Base-by-base conservation (phyloP, 1,140 invertebrate species). In the Ephestia elutella region DNA sequence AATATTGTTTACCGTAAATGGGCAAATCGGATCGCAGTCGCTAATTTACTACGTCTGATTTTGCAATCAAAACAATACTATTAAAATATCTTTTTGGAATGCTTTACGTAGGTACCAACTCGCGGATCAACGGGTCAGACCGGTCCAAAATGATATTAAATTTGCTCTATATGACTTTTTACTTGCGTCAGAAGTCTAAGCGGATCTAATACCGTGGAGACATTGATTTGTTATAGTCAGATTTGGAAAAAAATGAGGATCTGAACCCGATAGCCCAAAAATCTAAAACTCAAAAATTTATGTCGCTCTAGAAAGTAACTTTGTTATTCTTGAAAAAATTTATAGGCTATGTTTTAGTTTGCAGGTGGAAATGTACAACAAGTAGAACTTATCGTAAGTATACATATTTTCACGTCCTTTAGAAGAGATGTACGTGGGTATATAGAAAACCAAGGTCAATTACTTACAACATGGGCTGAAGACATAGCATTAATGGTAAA, bases 141-240 rank as follows among this genome's bases (percentile, higher is more conserved):
- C 50, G 50, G 50, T 53, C 13, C 11, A 25, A n/a, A 25, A 53
- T 53, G 50, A 25, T 20, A 25, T 53, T 13, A 53, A 53, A 53
- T 13, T 17, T 53, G 50, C 19, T 25, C 21, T 5, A 53, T 53
- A 53, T 53, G 50, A 53, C 50, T 53, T 53, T 53, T 53, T 21
- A 53, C n/a, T 53, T 53, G 50, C 50, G 50, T 53, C 50, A 53
- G 20, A n/a, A 25, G 50, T 50, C 50, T 25, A 53, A 53, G 17
- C 50, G 50, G 50, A 53, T 53, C 50, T 53, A 28, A 53, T 53
- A n/a, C 50, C 20, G 20, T 8, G 20, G 18, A 53, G 4, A 25
- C 21, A 17, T 53, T 53, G 19, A 53, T 53, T 53, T 53, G 21
- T 21, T 53, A 25, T n/a, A n/a, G 11, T 15, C 20, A 50, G 18